A percentile compares a stretch with the other conserved stretches of the same genome.
Conservation (phyloP, 2,113 vertebrate genomes). For the Onychostruthus taczanowskii region DNA sequence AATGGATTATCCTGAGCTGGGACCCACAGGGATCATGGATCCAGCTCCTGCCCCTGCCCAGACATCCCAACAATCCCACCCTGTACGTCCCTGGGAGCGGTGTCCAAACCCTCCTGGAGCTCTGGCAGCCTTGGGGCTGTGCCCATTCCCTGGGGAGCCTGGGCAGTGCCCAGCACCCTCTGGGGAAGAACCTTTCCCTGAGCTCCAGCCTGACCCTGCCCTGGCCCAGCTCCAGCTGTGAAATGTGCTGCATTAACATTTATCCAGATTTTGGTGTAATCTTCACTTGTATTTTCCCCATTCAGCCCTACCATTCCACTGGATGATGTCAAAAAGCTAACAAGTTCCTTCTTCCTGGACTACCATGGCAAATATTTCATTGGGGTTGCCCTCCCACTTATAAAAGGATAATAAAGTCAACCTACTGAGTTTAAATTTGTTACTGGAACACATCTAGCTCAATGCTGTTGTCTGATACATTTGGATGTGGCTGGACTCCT, state of each 20-base stretch:
- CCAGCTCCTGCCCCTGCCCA: accelerated
- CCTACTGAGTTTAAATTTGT: background rate
- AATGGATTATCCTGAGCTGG: background rate
- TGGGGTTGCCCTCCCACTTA: background rate
- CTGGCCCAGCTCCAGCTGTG: background rate
- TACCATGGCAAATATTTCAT: background rate
- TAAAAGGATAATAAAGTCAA: background rate
- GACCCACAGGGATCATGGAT: accelerated
- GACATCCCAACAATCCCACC: background rate
- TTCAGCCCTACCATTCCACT: background rate
- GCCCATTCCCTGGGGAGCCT: background rate
- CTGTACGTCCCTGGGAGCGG: accelerated
- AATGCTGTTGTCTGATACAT: background rate
- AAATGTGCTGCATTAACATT: background rate
- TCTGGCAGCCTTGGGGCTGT: background rate
- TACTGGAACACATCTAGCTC: background rate
- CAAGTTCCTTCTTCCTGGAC: background rate
- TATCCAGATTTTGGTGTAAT: background rate
- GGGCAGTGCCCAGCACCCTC: background rate
- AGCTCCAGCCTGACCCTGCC: background rate
- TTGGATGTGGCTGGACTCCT: background rate
- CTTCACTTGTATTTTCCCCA: background rate
- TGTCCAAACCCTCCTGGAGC: background rate
- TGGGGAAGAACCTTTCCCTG: background rate
- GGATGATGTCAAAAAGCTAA: background rate